phyloP scores from a whole-genome alignment of 2,888 invertebrate genomes.

The Elysia crispata region DNA sequence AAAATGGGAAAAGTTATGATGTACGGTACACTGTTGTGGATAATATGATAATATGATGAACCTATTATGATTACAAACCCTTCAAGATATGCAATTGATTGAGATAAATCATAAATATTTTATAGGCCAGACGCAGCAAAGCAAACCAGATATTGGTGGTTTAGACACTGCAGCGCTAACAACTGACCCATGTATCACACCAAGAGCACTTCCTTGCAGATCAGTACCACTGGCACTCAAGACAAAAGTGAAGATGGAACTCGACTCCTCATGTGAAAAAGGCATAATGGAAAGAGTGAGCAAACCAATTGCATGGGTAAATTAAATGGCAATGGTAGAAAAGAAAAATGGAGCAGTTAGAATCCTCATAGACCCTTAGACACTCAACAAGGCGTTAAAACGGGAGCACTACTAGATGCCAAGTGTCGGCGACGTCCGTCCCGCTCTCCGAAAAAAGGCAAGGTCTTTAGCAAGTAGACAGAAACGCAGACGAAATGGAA shows the following conservation, averaged over 20 bases:
- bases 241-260: conserved; percentile 38
- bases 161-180: conserved; percentile 39
- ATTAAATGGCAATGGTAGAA: conserved; percentile 51
- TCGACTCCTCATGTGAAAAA: conserved; percentile 37
- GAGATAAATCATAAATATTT: not conserved
- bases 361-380: conserved; percentile 52
- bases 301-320: conserved; percentile 51
- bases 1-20: not conserved
- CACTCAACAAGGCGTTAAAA: conserved; percentile 51
- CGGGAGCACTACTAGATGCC: conserved; percentile 53
- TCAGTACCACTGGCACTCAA: conserved; percentile 45
- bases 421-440: conserved; percentile 57
- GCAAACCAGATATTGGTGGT: conserved; percentile 20
- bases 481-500: conserved; percentile 43
- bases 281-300: conserved; percentile 40
- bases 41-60: not conserved
- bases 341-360: conserved; percentile 41
- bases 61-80: not conserved
- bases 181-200: conserved; percentile 25
- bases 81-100: not conserved
- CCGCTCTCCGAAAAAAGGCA: conserved; percentile 45
- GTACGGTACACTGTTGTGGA: not conserved
- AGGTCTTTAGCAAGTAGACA: conserved; percentile 40
- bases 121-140: not conserved
- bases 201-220: conserved; percentile 43